phyloP scores from a whole-genome alignment of 2,888 invertebrate genomes.

The Microctonus hyperodae region DNA sequence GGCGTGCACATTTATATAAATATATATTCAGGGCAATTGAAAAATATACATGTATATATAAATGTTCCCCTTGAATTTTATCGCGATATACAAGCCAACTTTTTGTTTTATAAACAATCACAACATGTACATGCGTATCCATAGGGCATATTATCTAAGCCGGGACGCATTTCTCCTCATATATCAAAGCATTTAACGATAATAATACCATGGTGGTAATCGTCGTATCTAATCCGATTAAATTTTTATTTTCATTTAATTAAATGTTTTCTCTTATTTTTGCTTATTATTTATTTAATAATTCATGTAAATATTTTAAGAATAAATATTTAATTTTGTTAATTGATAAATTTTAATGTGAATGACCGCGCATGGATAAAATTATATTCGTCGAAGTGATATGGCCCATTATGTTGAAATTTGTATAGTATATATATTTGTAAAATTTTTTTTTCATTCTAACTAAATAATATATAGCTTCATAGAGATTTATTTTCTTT shows the following conservation, averaged over 20 bases:
- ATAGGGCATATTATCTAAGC: slow-evolving; percentile 40
- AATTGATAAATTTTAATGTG: no score
- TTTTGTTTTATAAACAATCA: slow-evolving; percentile 40
- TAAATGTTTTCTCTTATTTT: background rate
- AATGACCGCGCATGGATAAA: no score
- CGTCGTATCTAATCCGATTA: slow-evolving; percentile 5
- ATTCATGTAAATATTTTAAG: background rate
- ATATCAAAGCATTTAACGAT: slow-evolving; percentile 35
- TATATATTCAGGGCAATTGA: no score
- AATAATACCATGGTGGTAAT: slow-evolving; percentile 33
- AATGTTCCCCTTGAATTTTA: slow-evolving; percentile 36
- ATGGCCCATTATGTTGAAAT: no score
- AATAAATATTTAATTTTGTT: background rate
- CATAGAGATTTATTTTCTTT: background rate
- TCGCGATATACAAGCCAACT: slow-evolving; percentile 36
- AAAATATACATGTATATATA: no score
- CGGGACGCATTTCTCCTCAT: slow-evolving; percentile 34
- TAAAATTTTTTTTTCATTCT: background rate
- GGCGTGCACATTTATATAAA: background rate
- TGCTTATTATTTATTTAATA: background rate
- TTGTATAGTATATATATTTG: background rate
- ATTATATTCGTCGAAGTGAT: no score
- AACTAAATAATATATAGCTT: no score
- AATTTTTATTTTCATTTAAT: slow-evolving; percentile 5
- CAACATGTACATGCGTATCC: slow-evolving; percentile 35